Base-by-base conservation (phyloP, 2,113 vertebrate genomes). In the Ascaphus truei region DNA sequence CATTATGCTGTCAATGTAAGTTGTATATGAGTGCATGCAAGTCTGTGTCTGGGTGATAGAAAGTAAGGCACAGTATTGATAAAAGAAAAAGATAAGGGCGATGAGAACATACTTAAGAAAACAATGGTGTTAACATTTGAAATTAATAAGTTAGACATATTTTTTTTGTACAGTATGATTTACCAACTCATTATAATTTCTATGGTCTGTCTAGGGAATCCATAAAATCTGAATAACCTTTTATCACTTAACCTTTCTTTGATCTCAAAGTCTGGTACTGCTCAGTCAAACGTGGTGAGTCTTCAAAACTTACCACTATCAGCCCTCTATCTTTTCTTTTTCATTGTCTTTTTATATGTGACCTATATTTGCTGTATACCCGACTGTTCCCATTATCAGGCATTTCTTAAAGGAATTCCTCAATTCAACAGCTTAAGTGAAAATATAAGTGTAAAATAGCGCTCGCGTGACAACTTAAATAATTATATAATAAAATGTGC, bases 1-100 rank as follows among this genome's bases (percentile, higher is more conserved):
- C 66, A 74, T 84, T 83, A 77, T 67, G 68, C 41, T 77, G 68
- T 73, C 77, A 80, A 33, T 48, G 26, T 72, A 77, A 72, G 64
- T 52, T 48, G 75, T 59, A 30, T 56, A 72, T 76, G 71, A 62
- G 62, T 73, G 62, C 64, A 61, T 63, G 52, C 66, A 34, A 75
- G 71, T 71, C 57, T 80, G 80, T 11, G 61, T 48, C 53, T 67
- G 45, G 31, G 68, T 71, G 73, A 75, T 18, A 58, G 60, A 66
- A 16, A 58, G 15, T 51, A 61, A 60, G 37, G 57, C 60, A 60
- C 36, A 39, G 60, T 71, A 71, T 71, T 71, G 67, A 71, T 71
- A 61, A 71, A 66, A 71, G 57, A 52, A 51, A 45, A 41, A 71
- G 57, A 61, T 41, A 61, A 71, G 45, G 45, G 33, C 47, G 59